Evolutionary conservation across 2,113 vertebrate genomes (phyloP).

Genomic region (Pycnonotus jocosus): DNA sequence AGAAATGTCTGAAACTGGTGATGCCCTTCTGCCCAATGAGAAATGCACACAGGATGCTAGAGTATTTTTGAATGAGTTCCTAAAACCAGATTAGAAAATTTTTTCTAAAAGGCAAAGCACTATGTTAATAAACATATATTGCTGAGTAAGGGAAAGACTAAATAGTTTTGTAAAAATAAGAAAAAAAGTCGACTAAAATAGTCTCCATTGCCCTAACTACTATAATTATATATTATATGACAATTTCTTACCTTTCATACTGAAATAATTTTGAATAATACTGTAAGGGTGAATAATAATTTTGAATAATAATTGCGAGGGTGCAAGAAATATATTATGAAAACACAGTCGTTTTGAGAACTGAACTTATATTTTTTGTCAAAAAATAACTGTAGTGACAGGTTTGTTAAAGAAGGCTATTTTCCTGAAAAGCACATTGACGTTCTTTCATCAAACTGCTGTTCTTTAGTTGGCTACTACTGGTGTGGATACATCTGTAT

Average conservation of each 20-base stretch:
- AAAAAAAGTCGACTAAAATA: background rate
- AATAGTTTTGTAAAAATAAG: background rate
- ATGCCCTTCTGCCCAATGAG: background rate
- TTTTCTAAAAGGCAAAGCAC: background rate
- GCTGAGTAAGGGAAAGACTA: background rate
- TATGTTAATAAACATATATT: background rate
- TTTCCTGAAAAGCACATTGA: background rate
- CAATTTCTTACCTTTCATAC: background rate
- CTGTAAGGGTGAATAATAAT: no score
- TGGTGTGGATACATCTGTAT: background rate
- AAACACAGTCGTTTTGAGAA: background rate
- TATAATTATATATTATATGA: background rate
- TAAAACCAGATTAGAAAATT: background rate
- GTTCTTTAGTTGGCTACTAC: background rate
- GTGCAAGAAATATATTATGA: background rate
- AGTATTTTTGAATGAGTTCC: background rate
- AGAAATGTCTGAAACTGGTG: background rate
- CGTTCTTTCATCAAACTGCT: background rate
- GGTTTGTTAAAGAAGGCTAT: background rate
- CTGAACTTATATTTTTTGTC: background rate
- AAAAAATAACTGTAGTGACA: background rate
- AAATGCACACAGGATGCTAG: fast-evolving
- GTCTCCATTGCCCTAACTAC: background rate
- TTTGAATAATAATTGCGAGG: no score
- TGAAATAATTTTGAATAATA: background rate